Evolutionary conservation across 2,797 vertebrate genomes (phyloP).

Genomic region (Oophaga sylvatica): DNA sequence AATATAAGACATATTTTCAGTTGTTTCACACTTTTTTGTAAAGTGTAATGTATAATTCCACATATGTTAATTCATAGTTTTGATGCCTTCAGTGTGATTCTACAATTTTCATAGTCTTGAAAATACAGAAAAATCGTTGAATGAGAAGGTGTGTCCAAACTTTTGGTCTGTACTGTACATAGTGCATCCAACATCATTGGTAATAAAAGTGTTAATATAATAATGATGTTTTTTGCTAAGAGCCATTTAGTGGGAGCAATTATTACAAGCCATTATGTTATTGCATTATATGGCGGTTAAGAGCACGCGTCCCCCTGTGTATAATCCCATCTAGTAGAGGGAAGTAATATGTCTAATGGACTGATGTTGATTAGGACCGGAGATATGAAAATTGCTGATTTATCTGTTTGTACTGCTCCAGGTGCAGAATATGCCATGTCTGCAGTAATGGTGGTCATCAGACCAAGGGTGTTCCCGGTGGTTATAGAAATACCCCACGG

Average conservation of each 20-base stretch:
- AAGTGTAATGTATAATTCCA: too few relatives aligned
- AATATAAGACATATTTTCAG: too few relatives aligned
- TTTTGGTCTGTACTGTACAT: too few relatives aligned
- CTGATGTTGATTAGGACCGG: background rate
- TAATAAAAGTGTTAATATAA: background rate
- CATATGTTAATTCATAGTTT: too few relatives aligned
- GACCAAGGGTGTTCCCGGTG: background rate
- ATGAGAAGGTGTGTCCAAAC: too few relatives aligned
- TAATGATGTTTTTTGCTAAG: background rate
- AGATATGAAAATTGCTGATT: background rate
- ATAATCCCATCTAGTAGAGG: background rate
- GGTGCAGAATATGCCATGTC: background rate
- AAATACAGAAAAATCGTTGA: too few relatives aligned
- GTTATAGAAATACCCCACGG: background rate
- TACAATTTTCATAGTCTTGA: too few relatives aligned
- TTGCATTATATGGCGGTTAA: background rate
- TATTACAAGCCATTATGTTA: background rate
- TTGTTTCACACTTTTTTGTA: too few relatives aligned
- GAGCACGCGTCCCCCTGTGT: background rate
- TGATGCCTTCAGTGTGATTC: too few relatives aligned
- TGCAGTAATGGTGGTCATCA: background rate
- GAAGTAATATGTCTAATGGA: constrained; percentile 9
- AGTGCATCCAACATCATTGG: background rate
- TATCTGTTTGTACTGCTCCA: background rate
- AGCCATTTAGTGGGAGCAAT: constrained; percentile 1